Evolutionary conservation across 2,797 vertebrate genomes (phyloP), one percentile per base, ranked within the genome.

Genomic region (Thalassophryne amazonica): DNA sequence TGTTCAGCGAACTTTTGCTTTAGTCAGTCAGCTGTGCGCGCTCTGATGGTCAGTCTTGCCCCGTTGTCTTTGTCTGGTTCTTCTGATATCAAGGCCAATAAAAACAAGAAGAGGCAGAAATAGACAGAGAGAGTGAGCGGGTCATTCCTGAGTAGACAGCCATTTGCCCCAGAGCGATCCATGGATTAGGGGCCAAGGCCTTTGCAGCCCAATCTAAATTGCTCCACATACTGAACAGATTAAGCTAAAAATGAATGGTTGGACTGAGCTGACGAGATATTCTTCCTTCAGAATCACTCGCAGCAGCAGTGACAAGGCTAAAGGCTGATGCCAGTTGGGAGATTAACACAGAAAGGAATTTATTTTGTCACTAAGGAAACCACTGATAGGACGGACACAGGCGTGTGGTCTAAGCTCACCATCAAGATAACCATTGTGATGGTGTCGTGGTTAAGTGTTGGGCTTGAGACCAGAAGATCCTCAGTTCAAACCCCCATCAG

Each of bases 191-290:
- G 60, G 40, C 42, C 68, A 46, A 54, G 50, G 52, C 69, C 67
- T 12, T n/a, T 49, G 37, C 66, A 43, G 38, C 18, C 14, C 10
- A 2, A 41, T 75, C 68, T 54, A 72, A 81, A 85, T 69, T 76
- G 79, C 64, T 74, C 35, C 69, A 64, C 73, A 75, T 53, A 70
- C 42, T 60, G 56, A 77, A 54, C 54, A 70, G 72, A 78, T 69
- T 77, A 70, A 67, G 60, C 17, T 53, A 62, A 74, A 79, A 83
- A 70, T 61, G 68, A 84, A 73, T 60, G 64, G 48, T 42, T 15
- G 33, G 46, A 52, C 39, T 7, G 20, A 46, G 53, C 45, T 60
- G 58, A 67, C 64, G 21, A 33, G 49, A 46, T 62, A 49, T 69
- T 49, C 47, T 63, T 36, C 55, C 38, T 24, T 52, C 18, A 53